These are phyloP conservation scores for Micronycteris hirsuta DNA, from an alignment of 2,113 vertebrate species.

Conservation along the genomic window DNA sequence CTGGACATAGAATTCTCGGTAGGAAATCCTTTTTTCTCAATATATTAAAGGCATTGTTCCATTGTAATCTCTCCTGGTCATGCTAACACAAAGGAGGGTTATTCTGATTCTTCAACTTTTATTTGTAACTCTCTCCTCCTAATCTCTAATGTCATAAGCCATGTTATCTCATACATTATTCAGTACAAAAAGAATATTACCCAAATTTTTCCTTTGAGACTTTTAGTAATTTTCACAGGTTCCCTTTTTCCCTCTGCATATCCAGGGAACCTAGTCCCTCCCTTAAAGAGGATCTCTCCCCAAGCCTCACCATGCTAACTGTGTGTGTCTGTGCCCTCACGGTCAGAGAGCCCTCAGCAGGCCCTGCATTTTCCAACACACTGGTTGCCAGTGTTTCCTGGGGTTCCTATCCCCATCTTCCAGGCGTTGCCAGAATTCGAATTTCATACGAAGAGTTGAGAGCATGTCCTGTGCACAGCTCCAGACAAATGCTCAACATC, in stretches of 20 bases:
- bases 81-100: not conserved
- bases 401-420: not conserved
- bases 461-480: not conserved
- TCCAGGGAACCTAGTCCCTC: not conserved
- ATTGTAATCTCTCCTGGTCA: not conserved
- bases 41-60: not conserved
- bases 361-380: not conserved
- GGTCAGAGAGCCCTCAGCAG: not conserved
- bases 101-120: not conserved
- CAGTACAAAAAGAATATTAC: not conserved
- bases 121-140: not conserved
- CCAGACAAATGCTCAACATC: not conserved
- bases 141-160: not conserved
- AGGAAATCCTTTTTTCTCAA: not conserved
- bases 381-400: accelerated
- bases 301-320: not conserved
- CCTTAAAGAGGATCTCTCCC: not conserved
- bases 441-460: not conserved
- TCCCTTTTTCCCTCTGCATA: not conserved
- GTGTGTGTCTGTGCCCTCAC: not conserved
- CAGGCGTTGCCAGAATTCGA: not conserved
- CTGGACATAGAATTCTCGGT: not conserved
- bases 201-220: not conserved
- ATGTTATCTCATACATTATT: not conserved
- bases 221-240: not conserved